Base-by-base conservation (phyloP, 2,797 vertebrate genomes). In the Danio choprae region DNA sequence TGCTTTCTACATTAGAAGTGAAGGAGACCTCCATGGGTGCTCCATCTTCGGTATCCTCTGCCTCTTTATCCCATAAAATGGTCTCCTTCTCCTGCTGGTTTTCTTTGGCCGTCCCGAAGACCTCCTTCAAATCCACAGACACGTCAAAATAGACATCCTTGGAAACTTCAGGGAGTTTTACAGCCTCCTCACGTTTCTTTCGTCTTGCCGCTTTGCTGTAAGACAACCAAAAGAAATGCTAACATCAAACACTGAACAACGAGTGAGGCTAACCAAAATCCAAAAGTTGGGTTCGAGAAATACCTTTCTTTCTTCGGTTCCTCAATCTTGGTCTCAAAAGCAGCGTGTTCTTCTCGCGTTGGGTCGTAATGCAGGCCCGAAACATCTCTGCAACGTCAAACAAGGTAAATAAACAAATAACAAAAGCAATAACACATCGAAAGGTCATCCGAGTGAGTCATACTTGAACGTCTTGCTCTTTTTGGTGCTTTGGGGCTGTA, bases 301-400 rank as follows among this genome's bases (percentile, higher is more conserved):
- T 94, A 98, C 98, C 97, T 97, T 81, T 98, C 94, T 86, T 94
- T 95, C 84, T 93, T 91, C 9, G 85, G 20, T 1, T 90, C 85
- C 2, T 86, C 87, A 51, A 50, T 74, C 80, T 93, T 96, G 79
- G 86, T 94, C 92, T 99, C 98, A 77, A 97, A 97, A 13, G 92
- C 86, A 8, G 91, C 82, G 48, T 99, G 98, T 64, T 98, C 97
- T 53, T 96, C 90, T 85, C 88, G 94, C 41, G 95, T 96, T 63
- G 98, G 98, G 87, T 99, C 98, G 38, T 99, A 99, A 81, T 92
- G 98, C 77, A 99, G 85, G 0, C 93, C 87, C 5, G 96, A 95
- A 51, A 96, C 93, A 69, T 95, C 94, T 89, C 95, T 96, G 83
- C 4, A 80, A 67, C 73, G 69, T 36, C 0, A 76, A 81, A 76